phyloP scores from a whole-genome alignment of 1,140 invertebrate species.

The Cherax destructor region DNA sequence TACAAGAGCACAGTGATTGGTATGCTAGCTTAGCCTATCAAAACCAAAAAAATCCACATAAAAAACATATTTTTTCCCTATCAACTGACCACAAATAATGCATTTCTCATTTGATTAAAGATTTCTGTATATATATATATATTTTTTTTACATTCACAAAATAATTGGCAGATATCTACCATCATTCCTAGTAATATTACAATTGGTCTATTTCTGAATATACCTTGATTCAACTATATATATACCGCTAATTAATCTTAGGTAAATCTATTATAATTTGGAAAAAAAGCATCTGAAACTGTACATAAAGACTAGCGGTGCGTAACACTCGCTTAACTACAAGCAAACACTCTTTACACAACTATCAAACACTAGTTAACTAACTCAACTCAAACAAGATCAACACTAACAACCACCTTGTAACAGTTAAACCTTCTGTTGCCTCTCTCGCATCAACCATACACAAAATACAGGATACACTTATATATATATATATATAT shows the following conservation, averaged over 20 bases:
- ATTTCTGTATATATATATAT: background rate
- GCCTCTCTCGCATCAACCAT: background rate
- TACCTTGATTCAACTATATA: slow-evolving; percentile 23
- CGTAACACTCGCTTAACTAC: background rate
- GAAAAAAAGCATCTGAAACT: slow-evolving; percentile 50
- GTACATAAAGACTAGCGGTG: slow-evolving; percentile 34
- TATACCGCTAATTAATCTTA: slow-evolving; percentile 29
- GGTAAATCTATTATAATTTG: slow-evolving; percentile 36
- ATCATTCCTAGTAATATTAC: slow-evolving; percentile 27
- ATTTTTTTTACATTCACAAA: slow-evolving; percentile 27
- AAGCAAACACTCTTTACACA: background rate
- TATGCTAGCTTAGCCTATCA: slow-evolving; percentile 50
- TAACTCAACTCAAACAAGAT: background rate
- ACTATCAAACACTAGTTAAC: slow-evolving; percentile 15
- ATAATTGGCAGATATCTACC: slow-evolving; percentile 14
- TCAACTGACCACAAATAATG: slow-evolving; percentile 18
- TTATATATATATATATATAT: background rate
- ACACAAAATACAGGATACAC: background rate
- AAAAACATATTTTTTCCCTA: background rate
- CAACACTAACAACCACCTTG: background rate
- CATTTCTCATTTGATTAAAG: slow-evolving; percentile 25
- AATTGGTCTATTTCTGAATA: slow-evolving; percentile 14
- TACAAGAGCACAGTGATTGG: slow-evolving; percentile 45
- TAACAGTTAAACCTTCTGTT: background rate
- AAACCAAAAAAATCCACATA: background rate